Conservation (phyloP, 2,113 vertebrate species). For the Onychorhynchus coronatus region DNA sequence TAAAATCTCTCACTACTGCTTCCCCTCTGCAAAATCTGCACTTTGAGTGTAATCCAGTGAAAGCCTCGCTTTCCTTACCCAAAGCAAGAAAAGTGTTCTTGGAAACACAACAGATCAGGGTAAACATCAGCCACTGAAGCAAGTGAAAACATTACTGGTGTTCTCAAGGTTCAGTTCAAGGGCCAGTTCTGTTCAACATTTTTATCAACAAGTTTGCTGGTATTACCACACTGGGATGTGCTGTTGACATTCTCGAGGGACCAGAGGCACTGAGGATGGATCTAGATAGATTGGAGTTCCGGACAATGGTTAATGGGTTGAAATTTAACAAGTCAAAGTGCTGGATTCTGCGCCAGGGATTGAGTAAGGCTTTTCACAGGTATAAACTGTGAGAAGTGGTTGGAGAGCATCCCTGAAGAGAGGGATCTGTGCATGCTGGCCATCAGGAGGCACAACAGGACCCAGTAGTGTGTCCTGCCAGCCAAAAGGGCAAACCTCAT, state of each 20-base stretch:
- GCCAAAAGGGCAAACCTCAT: not conserved
- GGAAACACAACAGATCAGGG: not conserved
- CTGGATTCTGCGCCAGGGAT: not conserved
- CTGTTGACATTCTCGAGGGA: not conserved
- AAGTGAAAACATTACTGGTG: not conserved
- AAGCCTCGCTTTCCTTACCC: not conserved
- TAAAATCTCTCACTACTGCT: not conserved
- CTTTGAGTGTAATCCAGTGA: not conserved
- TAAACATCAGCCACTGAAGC: not conserved
- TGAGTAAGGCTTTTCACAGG: too few species aligned
- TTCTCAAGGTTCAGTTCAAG: not conserved
- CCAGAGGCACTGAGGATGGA: not conserved
- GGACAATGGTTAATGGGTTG: not conserved
- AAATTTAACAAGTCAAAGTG: not conserved
- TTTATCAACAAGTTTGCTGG: not conserved
- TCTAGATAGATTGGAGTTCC: not conserved
- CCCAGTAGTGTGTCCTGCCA: not conserved
- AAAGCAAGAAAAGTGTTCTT: not conserved
- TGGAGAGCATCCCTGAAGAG: not conserved
- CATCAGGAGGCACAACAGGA: not conserved
- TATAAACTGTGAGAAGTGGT: not conserved
- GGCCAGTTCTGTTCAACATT: not conserved
- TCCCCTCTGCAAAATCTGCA: not conserved
- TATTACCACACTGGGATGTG: not conserved
- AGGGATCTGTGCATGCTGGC: not conserved